Conservation (phyloP, 2,797 vertebrate genomes). For the Hafferia zeledoni region DNA sequence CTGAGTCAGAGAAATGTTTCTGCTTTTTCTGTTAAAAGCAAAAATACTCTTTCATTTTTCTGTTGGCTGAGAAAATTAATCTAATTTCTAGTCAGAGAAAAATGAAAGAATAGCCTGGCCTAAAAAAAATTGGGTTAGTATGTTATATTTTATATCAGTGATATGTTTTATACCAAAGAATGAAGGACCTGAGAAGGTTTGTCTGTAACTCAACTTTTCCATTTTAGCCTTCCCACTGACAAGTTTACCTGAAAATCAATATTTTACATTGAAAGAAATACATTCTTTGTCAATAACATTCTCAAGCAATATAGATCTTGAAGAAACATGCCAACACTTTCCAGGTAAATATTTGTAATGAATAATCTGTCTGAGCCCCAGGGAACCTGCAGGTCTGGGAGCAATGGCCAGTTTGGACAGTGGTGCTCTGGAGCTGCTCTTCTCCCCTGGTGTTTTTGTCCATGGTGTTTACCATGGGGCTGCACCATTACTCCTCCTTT, state of each 20-base stretch:
- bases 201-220: background rate
- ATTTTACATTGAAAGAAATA: conserved; percentile 18
- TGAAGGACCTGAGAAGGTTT: background rate
- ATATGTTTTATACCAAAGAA: background rate
- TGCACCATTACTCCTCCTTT: background rate
- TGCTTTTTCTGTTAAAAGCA: background rate
- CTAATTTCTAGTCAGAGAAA: background rate
- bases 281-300: background rate
- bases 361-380: background rate
- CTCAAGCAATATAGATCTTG: conserved; percentile 11
- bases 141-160: background rate
- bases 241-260: conserved; percentile 44
- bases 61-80: background rate
- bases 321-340: conserved; percentile 22
- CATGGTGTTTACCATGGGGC: background rate
- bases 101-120: background rate
- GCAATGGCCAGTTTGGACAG: background rate
- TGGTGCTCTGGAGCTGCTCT: background rate
- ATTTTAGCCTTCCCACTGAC: conserved; percentile 11
- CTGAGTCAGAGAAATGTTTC: background rate
- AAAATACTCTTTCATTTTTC: background rate
- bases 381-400: background rate
- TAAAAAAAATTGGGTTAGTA: background rate
- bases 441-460: background rate
- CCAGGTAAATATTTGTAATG: conserved; percentile 39